Evolutionary conservation across 2,113 vertebrate species (phyloP), one percentile per base, ranked within the genome.

Genomic region (Halichoeres trimaculatus): DNA sequence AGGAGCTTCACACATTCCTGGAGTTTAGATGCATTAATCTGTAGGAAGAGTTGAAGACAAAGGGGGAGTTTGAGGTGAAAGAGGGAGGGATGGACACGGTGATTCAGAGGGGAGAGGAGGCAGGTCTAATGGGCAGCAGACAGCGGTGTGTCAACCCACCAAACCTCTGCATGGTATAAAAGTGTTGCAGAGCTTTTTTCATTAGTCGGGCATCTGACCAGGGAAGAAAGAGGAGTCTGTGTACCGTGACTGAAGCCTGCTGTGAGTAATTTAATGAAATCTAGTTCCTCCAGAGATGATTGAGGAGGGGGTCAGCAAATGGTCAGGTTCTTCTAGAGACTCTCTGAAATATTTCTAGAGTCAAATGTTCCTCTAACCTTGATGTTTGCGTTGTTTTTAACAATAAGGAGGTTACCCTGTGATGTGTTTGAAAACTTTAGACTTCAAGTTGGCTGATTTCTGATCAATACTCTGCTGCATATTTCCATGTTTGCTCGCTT

Each of bases 81-180:
- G 65, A 9, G 22, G 61, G 79, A 71, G 82, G 70, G 80, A 65
- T 55, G 54, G 48, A 48, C 51, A 10, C 34, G 8, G 55, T 41
- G 35, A 83, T 63, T 66, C 12, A 65, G 23, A 79, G 56, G 62
- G 74, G 74, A 30, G 56, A 66, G 74, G 74, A 30, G 85, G 83
- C 56, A 11, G 66, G 86, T 72, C 77, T 34, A 73, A n/a, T 34
- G 40, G 16, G 17, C 23, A 47, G 40, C 2, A 50, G 66, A 55
- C 52, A 56, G 57, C 8, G 12, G 68, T 50, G 70, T 67, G 70
- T 83, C 70, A 38, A 54, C 75, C 64, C 16, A 45, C 54, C 1
- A 17, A 64, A 70, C 58, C 50, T 70, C 53, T 78, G 69, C 12
- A 58, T 26, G 38, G 40, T 79, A 58, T 85, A 74, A 68, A 30